phyloP scores from a whole-genome alignment of 37 sponge, comb jelly and placozoan genomes.

The Spongilla lacustris region DNA sequence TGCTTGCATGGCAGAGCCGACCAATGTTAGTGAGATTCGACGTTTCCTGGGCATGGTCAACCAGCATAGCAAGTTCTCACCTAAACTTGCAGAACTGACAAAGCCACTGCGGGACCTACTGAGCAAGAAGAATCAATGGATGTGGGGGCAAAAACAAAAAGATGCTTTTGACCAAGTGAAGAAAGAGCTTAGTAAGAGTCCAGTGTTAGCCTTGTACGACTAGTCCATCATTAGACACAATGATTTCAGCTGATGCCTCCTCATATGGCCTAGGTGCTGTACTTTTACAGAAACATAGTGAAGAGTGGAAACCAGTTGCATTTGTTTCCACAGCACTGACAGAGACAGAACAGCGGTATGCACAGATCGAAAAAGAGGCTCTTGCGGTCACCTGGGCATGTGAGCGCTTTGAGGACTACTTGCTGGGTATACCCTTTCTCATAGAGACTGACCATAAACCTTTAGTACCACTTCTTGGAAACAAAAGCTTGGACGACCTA shows the following conservation, averaged over 20 bases:
- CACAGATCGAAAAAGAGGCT: too few relatives aligned
- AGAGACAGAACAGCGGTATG: too few relatives aligned
- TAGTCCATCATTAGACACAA: constrained; percentile 11
- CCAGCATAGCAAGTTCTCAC: constrained; percentile 35
- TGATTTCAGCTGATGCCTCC: too few relatives aligned
- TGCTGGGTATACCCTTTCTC: constrained; percentile 21
- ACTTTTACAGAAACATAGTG: too few relatives aligned
- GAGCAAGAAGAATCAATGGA: constrained; percentile 18
- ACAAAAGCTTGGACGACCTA: too few relatives aligned
- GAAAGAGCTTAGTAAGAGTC: background rate
- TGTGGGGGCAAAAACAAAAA: constrained; percentile 38
- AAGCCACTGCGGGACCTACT: constrained; percentile 41
- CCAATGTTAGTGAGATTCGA: constrained; percentile 14
- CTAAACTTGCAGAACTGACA: constrained; percentile 9
- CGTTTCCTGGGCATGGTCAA: constrained; percentile 53
- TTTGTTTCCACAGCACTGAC: too few relatives aligned
- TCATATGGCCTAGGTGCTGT: too few relatives aligned
- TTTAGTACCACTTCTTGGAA: too few relatives aligned
- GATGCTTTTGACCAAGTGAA: constrained; percentile 37
- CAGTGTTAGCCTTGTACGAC: constrained; percentile 39
- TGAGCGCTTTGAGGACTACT: constrained; percentile 21
- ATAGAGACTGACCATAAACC: constrained; percentile 62
- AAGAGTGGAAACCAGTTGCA: too few relatives aligned
- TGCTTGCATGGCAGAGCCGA: constrained; percentile 9
- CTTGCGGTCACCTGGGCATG: too few relatives aligned